Conservation (phyloP, 1,140 invertebrate species). For the Brachionus plicatilis region DNA sequence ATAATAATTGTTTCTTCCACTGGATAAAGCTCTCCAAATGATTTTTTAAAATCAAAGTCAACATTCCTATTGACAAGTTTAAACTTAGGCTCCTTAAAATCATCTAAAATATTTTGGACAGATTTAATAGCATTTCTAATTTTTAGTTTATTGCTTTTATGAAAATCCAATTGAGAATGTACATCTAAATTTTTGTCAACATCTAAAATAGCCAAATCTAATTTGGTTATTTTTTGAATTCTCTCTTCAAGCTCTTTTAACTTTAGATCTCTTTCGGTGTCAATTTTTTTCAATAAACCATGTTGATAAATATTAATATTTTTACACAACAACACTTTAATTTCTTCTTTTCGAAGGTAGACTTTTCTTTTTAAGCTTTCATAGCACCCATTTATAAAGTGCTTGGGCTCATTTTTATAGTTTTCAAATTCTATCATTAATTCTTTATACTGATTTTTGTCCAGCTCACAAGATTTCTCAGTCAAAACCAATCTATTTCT, state of each 20-base stretch:
- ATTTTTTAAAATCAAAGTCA: not conserved
- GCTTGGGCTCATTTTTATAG: not conserved
- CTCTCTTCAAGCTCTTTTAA: not conserved
- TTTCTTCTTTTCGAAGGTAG: not conserved
- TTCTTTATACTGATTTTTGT: not conserved
- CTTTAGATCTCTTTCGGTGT: not conserved
- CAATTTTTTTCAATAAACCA: not conserved
- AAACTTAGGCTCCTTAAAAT: not conserved
- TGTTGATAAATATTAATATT: not conserved
- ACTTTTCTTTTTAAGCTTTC: not conserved
- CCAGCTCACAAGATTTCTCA: not conserved
- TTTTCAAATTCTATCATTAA: not conserved
- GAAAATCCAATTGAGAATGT: too few species aligned
- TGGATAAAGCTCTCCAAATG: not conserved
- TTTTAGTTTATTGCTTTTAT: too few species aligned
- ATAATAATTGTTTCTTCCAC: not conserved
- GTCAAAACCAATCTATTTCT: not conserved
- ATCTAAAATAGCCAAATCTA: not conserved
- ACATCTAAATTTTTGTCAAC: not conserved
- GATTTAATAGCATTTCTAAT: too few species aligned
- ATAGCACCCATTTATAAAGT: not conserved
- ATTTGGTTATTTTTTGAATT: not conserved
- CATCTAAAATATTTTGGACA: not conserved
- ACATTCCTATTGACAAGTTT: not conserved
- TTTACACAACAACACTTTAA: not conserved